Conservation (phyloP, 2,797 vertebrate species). For the Rhabdomys pumilio region DNA sequence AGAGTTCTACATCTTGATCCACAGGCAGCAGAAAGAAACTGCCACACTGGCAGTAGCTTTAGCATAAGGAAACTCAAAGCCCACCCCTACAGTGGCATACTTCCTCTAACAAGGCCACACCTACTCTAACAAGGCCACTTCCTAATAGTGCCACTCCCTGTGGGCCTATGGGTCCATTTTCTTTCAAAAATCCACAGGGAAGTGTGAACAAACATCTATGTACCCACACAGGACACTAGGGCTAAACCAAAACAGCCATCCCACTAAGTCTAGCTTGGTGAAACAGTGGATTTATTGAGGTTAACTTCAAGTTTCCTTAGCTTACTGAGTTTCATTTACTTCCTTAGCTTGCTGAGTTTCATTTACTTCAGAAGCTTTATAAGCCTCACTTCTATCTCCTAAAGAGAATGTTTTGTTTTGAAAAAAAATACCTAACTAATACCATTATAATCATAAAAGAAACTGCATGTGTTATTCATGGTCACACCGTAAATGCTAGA, state of each 20-base stretch:
- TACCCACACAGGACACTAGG: too few species aligned
- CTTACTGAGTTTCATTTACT: not conserved
- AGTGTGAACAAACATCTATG: not conserved
- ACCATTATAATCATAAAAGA: not conserved
- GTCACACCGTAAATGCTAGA: not conserved
- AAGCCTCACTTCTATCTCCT: not conserved
- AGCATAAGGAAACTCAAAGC: not conserved
- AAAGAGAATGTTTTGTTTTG: not conserved
- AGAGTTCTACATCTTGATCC: not conserved
- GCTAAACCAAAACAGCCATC: not conserved
- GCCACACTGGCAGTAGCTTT: not conserved
- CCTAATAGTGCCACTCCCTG: not conserved
- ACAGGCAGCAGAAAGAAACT: not conserved
- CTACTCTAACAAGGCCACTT: not conserved
- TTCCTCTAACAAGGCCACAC: not conserved
- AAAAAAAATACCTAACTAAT: not conserved
- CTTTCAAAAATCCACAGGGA: not conserved
- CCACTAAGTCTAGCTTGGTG: not conserved
- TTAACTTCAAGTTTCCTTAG: not conserved
- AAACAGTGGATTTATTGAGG: not conserved
- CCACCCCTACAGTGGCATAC: not conserved
- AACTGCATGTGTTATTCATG: not conserved
- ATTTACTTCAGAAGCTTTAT: not conserved
- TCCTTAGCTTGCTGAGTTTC: not conserved
- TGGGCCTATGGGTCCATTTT: not conserved